Base-by-base conservation (phyloP, 2,113 vertebrate genomes). In the Mesoclemmys tuberculata region DNA sequence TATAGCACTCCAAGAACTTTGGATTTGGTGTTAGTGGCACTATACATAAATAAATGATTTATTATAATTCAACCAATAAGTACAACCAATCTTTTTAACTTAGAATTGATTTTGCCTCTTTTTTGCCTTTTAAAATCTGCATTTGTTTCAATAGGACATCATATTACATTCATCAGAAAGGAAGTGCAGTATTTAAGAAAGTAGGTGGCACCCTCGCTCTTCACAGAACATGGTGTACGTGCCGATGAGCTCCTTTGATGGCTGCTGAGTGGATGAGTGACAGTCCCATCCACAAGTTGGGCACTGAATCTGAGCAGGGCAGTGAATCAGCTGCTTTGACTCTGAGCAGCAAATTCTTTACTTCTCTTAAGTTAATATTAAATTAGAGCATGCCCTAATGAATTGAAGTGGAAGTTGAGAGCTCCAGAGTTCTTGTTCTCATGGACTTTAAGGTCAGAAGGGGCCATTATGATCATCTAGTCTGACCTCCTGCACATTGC, bases 181-280 rank as follows among this genome's bases (percentile, higher is more conserved):
- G 80, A 84, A n/a, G 48, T 88, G 21, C 35, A 52, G 13, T 84
- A 13, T 84, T 89, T 89, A 95, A 85, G 83, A 6, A 46, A 46
- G 46, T 46, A 46, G 46, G 46, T 52, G 51, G 14, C 51, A 29
- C 5, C 52, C 18, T 44, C 88, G 12, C 19, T 52, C 14, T 52
- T 52, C 51, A 51, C 51, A 52, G 51, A 52, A 14, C 13, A 52
- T 52, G 51, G 51, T 18, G 51, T 52, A 18, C 18, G 13, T 16
- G 51, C 13, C 51, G 5, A 52, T 52, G 51, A 52, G 51, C 16
- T 52, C 51, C 51, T 52, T 52, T 52, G 51, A 52, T 52, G 14
- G 51, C 51, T 16, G 51, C 51, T 52, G 13, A 52, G 51, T 52
- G 49, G 8, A 49, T 49, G 49, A 49, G 13, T 49, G 49, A 49